These are phyloP conservation scores for Tragopan temminckii DNA, from an alignment of 2,797 vertebrate species.

Conservation along the genomic window DNA sequence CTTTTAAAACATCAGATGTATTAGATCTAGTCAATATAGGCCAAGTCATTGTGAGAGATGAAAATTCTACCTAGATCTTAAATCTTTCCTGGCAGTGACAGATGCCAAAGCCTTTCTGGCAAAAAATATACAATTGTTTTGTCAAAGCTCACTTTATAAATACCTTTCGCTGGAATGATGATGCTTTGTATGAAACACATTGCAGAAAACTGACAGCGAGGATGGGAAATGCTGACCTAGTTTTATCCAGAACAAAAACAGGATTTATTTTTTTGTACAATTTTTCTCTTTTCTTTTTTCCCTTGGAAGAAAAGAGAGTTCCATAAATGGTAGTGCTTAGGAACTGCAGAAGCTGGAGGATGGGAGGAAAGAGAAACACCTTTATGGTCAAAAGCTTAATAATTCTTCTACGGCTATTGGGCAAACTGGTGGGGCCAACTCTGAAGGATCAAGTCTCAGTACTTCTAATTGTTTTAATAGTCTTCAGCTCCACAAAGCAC, in stretches of 20 bases:
- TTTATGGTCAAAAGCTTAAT: not conserved
- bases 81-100: conserved; percentile 62
- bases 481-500: conserved; percentile 7
- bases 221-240: conserved; percentile 55
- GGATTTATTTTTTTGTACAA: conserved; percentile 64
- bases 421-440: not conserved
- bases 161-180: conserved; percentile 57
- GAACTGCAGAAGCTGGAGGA: not conserved
- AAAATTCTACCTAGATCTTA: conserved; percentile 68
- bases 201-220: conserved; percentile 54
- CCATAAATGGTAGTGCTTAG: conserved; percentile 35
- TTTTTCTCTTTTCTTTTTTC: conserved; percentile 43
- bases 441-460: not conserved
- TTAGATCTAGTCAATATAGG: conserved; percentile 54
- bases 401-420: not conserved
- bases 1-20: conserved; percentile 42
- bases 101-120: conserved; percentile 56
- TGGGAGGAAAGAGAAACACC: not conserved
- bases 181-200: conserved; percentile 31
- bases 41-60: conserved; percentile 55
- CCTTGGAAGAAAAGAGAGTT: conserved; percentile 46
- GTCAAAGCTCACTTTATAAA: conserved; percentile 66
- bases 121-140: conserved; percentile 8
- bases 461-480: not conserved
- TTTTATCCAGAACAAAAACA: conserved; percentile 77